phyloP scores from a whole-genome alignment of 2,888 invertebrate genomes.

The Pristionchus maxplancki region DNA sequence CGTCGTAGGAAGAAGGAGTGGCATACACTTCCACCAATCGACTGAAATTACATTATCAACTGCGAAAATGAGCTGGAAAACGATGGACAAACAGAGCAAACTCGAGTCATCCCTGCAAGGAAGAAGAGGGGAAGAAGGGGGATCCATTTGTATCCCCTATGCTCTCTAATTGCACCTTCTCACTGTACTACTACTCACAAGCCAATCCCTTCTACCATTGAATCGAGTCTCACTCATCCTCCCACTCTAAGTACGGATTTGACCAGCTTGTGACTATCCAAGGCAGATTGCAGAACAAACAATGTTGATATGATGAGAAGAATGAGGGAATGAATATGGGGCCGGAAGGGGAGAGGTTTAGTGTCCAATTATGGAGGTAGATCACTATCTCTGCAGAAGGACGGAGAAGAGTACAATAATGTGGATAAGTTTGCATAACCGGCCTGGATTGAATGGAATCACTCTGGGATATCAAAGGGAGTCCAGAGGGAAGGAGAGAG shows the following conservation, averaged over 20 bases:
- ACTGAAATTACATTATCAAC: neutral
- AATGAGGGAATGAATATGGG: neutral
- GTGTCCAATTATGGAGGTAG: constrained; percentile 27
- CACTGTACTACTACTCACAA: neutral
- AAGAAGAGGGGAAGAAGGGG: neutral
- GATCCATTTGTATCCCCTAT: constrained; percentile 33
- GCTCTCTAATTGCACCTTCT: constrained; percentile 42
- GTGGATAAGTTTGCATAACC: constrained; percentile 47
- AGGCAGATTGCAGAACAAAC: neutral
- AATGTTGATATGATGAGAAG: constrained; percentile 6
- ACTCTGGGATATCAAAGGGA: constrained; percentile 41
- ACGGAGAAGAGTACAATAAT: constrained; percentile 14
- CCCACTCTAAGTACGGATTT: neutral
- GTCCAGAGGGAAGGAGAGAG: neutral
- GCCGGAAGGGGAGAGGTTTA: constrained; percentile 15
- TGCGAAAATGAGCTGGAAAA: neutral
- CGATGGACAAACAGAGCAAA: neutral
- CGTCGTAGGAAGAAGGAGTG: constrained; percentile 37
- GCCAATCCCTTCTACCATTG: constrained; percentile 2
- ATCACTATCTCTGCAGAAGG: neutral
- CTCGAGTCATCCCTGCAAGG: neutral
- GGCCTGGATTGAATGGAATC: constrained; percentile 44
- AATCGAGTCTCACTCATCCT: constrained; percentile 31
- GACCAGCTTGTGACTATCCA: neutral
- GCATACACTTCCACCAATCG: constrained; percentile 47